These are phyloP conservation scores for Lindbergichthys nudifrons DNA, from an alignment of 2,797 vertebrate species.

Conservation along the genomic window DNA sequence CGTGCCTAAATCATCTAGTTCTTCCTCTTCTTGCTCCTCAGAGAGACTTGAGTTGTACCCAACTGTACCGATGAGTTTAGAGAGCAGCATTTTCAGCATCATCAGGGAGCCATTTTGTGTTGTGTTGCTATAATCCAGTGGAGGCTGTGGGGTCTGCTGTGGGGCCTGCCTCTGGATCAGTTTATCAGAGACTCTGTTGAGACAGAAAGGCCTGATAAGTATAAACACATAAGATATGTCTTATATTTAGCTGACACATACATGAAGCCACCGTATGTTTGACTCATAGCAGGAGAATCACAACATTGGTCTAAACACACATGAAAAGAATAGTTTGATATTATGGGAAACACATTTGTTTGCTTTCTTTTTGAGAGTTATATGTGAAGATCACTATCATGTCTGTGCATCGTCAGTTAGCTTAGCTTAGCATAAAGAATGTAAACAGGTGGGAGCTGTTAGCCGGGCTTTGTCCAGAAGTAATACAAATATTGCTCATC, in stretches of 20 bases:
- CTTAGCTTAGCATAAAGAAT: too few relatives aligned
- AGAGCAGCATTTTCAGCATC: conserved; percentile 77
- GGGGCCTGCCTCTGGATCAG: conserved; percentile 82
- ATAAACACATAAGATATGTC: neutral
- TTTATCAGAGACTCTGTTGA: conserved; percentile 92
- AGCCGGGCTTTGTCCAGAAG: too few relatives aligned
- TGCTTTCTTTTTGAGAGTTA: neutral
- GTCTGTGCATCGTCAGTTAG: neutral
- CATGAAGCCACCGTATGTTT: neutral
- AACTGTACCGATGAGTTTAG: conserved; percentile 57
- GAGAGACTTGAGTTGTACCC: conserved; percentile 80
- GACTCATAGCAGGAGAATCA: neutral
- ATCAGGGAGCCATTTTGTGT: conserved; percentile 84
- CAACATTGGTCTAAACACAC: neutral
- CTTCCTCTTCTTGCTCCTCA: conserved; percentile 48
- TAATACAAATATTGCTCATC: too few relatives aligned
- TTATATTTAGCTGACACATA: neutral
- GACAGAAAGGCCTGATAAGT: conserved; percentile 31
- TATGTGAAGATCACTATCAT: neutral
- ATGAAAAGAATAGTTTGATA: neutral
- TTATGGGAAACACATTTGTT: neutral
- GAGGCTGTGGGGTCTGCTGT: conserved; percentile 85
- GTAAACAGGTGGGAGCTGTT: too few relatives aligned
- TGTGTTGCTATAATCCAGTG: conserved; percentile 78
- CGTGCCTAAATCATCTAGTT: neutral